Conservation (phyloP, 2,113 vertebrate species). For the Platysteira castanea region DNA sequence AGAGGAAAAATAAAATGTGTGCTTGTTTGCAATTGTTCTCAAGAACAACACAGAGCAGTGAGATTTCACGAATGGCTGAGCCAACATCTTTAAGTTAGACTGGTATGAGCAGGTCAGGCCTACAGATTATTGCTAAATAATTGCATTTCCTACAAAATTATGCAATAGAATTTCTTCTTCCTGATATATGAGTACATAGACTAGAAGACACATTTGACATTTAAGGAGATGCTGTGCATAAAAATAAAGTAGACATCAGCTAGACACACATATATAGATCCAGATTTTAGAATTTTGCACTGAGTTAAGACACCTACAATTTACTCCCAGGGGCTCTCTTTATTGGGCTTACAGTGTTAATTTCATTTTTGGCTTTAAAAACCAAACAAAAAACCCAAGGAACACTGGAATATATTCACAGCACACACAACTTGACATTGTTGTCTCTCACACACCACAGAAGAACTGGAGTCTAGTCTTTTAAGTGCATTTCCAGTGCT, state of each 20-base stretch:
- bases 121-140: neutral
- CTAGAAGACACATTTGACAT: neutral
- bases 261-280: neutral
- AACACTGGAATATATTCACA: neutral
- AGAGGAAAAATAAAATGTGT: neutral
- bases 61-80: neutral
- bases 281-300: neutral
- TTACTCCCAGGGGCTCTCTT: neutral
- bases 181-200: neutral
- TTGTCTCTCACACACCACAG: neutral
- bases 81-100: neutral
- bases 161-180: neutral
- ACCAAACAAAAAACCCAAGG: neutral
- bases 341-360: neutral
- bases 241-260: neutral
- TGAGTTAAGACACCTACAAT: neutral
- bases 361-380: neutral
- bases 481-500: neutral
- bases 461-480: neutral
- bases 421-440: neutral
- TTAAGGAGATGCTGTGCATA: neutral
- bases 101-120: neutral
- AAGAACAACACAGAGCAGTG: neutral
- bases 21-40: neutral
- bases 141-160: neutral